These are phyloP conservation scores for Phyllopteryx taeniolatus DNA, from an alignment of 2,113 vertebrate genomes.

Conservation along the genomic window DNA sequence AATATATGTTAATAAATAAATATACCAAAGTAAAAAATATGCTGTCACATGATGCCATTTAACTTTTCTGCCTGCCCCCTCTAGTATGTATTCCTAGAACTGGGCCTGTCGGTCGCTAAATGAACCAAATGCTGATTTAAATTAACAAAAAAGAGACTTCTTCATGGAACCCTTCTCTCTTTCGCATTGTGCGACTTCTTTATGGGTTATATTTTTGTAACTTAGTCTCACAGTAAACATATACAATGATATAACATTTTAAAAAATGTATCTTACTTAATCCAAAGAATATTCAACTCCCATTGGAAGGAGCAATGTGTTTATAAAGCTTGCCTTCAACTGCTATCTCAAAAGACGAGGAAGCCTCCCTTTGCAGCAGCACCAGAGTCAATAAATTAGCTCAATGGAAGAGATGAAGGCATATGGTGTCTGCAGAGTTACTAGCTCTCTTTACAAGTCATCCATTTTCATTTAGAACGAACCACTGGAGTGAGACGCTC, in stretches of 20 bases:
- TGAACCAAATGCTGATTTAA: background rate
- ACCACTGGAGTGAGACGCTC: slow-evolving; percentile 42
- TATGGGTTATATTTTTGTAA: background rate
- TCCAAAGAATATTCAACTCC: slow-evolving; percentile 29
- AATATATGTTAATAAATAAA: too few species aligned
- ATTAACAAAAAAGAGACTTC: background rate
- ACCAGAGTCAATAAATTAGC: slow-evolving; percentile 43
- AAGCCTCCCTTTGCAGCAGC: slow-evolving; percentile 19
- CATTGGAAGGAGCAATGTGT: slow-evolving; percentile 42
- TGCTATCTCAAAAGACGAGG: slow-evolving; percentile 35
- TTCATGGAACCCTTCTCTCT: background rate
- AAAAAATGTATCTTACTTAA: slow-evolving; percentile 28
- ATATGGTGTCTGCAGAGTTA: slow-evolving; percentile 41
- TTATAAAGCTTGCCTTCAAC: slow-evolving; percentile 40
- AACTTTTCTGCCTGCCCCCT: too few species aligned
- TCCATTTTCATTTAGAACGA: slow-evolving; percentile 46
- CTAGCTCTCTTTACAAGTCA: slow-evolving; percentile 46
- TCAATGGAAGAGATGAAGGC: slow-evolving; percentile 36
- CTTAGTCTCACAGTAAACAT: too few species aligned
- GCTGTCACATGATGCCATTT: too few species aligned
- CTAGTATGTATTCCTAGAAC: too few species aligned
- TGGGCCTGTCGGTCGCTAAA: too few species aligned
- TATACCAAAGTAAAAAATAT: too few species aligned
- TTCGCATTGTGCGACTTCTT: background rate
- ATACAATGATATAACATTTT: background rate